phyloP scores from a whole-genome alignment of 2,113 vertebrate species.

The Zeus faber region DNA sequence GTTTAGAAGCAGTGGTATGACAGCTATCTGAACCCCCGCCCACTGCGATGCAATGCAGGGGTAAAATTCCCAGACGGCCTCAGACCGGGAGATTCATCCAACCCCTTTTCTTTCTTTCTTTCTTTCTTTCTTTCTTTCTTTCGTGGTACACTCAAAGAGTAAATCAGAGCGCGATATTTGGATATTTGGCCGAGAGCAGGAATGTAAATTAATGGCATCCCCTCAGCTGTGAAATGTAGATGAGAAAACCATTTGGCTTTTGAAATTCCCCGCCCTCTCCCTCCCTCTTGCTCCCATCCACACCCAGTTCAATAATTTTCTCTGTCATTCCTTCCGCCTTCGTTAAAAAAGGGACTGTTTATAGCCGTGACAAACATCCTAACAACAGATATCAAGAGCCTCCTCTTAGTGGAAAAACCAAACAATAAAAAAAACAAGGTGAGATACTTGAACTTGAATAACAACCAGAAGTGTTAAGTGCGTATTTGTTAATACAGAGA shows the following conservation, averaged over 20 bases:
- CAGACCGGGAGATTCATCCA: constrained; percentile 33
- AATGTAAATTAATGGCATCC: constrained; percentile 61
- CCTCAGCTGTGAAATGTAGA: constrained; percentile 55
- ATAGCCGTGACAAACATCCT: background rate
- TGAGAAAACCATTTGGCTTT: constrained; percentile 63
- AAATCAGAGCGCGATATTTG: constrained; percentile 35
- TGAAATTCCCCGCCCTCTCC: constrained; percentile 23
- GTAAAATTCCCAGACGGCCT: constrained; percentile 45
- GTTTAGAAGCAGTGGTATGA: constrained; percentile 34
- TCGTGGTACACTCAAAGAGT: too few species aligned
- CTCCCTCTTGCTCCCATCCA: constrained; percentile 32
- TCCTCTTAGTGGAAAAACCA: background rate
- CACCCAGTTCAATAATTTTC: constrained; percentile 29
- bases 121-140: too few species aligned
- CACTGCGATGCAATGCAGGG: constrained; percentile 33
- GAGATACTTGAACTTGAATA: background rate
- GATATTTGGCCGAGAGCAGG: constrained; percentile 36
- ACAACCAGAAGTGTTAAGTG: too few species aligned
- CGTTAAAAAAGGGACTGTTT: background rate
- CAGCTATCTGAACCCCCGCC: constrained; percentile 59
- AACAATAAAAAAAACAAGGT: background rate
- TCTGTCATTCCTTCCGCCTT: background rate
- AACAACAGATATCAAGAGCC: too few species aligned
- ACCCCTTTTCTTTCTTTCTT: too few species aligned
- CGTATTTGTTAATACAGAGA: too few species aligned